Conservation (phyloP, 30 jellyfish, hydroid and myxozoan species). For the Morbakka virulenta region DNA sequence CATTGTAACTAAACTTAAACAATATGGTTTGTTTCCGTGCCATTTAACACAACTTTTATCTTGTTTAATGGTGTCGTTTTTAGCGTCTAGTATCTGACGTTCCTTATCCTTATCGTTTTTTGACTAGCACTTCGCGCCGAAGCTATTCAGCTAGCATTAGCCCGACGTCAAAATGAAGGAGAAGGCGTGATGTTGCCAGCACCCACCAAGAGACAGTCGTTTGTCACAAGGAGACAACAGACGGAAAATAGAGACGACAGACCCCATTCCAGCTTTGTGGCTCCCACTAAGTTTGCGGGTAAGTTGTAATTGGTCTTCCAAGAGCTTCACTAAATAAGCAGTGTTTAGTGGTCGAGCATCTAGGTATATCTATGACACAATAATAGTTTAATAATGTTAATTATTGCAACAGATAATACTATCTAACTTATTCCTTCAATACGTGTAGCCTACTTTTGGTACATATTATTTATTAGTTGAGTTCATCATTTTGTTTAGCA, state of each 20-base stretch:
- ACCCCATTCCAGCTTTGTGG: constrained; percentile 67
- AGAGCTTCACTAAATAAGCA: too few relatives aligned
- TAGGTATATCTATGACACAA: too few relatives aligned
- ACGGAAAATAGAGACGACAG: constrained; percentile 53
- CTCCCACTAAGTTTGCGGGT: constrained; percentile 87
- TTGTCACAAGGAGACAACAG: constrained; percentile 77
- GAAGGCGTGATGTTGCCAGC: constrained; percentile 79
- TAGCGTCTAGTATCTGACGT: neutral
- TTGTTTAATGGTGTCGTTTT: neutral
- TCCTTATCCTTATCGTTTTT: neutral
- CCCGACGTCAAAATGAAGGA: constrained; percentile 66
- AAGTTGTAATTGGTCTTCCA: neutral
- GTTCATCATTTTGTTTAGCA: too few relatives aligned
- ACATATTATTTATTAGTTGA: too few relatives aligned
- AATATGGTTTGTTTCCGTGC: too few relatives aligned
- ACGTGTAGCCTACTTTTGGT: too few relatives aligned
- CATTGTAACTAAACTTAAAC: too few relatives aligned
- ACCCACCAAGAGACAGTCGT: constrained; percentile 91
- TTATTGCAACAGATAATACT: too few relatives aligned
- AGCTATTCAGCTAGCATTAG: constrained; percentile 87
- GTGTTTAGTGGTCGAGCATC: too few relatives aligned
- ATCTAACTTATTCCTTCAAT: too few relatives aligned
- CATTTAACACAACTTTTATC: too few relatives aligned
- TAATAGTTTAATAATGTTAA: too few relatives aligned
- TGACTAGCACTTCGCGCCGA: constrained; percentile 80